Evolutionary conservation across 2,113 vertebrate genomes (phyloP).

Genomic region (Sciurus niger): DNA sequence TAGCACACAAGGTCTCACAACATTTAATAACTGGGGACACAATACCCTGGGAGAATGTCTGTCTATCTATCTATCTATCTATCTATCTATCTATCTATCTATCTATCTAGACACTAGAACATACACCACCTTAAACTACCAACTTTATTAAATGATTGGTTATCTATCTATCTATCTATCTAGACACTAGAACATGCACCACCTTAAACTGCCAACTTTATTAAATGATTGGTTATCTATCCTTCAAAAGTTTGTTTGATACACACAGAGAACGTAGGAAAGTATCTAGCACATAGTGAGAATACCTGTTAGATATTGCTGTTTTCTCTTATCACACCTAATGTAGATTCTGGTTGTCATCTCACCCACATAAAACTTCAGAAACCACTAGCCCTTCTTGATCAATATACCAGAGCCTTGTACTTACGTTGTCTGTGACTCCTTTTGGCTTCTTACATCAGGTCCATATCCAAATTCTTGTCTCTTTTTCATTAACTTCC

Average conservation of each 20-base stretch:
- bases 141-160: too few relatives aligned
- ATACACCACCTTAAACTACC: too few relatives aligned
- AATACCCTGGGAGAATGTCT: background rate
- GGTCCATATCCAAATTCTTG: background rate
- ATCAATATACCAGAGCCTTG: background rate
- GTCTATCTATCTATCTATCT: too few relatives aligned
- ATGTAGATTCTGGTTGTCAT: background rate
- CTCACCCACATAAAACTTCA: background rate
- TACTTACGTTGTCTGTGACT: background rate
- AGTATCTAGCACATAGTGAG: background rate
- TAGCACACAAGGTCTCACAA: slow-evolving; percentile 73
- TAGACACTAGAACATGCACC: background rate
- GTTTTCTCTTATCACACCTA: background rate
- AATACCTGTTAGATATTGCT: background rate
- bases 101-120: too few relatives aligned
- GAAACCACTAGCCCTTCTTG: background rate
- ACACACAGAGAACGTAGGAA: background rate
- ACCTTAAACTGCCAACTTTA: background rate
- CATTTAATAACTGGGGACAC: background rate
- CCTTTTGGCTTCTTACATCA: background rate
- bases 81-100: too few relatives aligned
- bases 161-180: too few relatives aligned
- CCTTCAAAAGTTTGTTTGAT: background rate
- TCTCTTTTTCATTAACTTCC: background rate
- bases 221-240: background rate